Percentiles rank a stretch among this genome's conserved stretches.
Conservation (phyloP, 2,888 invertebrate species). For the Drosophila anomalipes region DNA sequence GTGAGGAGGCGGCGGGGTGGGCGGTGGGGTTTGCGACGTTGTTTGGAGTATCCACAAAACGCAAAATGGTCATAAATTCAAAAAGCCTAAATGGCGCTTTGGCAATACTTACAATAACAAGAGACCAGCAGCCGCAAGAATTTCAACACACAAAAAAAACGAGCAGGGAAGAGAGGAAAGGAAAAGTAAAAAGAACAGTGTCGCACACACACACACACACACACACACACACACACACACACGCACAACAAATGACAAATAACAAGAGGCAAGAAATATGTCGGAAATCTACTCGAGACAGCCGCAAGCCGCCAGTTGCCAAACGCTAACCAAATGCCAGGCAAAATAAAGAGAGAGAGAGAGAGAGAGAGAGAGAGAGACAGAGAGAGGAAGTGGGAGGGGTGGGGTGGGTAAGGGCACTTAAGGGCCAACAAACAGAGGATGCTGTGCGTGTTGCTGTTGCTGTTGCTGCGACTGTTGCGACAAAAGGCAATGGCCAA, state of each 20-base stretch:
- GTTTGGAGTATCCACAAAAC: conserved; percentile 57
- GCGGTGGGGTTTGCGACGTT: too few relatives aligned
- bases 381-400: conserved; percentile 24
- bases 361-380: conserved; percentile 15
- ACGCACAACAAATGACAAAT: conserved; percentile 74
- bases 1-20: not conserved
- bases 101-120: conserved; percentile 50
- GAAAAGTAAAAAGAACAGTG: not conserved
- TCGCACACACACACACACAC: conserved; percentile 12
- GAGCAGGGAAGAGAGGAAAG: conserved; percentile 2
- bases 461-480: conserved; percentile 6
- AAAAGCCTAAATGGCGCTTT: conserved; percentile 73
- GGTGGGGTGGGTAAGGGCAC: conserved; percentile 49
- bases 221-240: conserved; percentile 9
- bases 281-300: conserved; percentile 75
- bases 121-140: conserved; percentile 30
- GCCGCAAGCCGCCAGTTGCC: conserved; percentile 61
- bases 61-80: conserved; percentile 78
- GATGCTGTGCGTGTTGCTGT: not conserved
- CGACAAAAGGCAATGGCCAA: conserved; percentile 56
- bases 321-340: conserved; percentile 54
- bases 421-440: conserved; percentile 50
- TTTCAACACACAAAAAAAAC: conserved; percentile 35
- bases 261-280: conserved; percentile 74
- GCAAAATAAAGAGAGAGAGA: conserved; percentile 12